phyloP scores from a whole-genome alignment of 2,797 vertebrate species.

The Macropodus opercularis region DNA sequence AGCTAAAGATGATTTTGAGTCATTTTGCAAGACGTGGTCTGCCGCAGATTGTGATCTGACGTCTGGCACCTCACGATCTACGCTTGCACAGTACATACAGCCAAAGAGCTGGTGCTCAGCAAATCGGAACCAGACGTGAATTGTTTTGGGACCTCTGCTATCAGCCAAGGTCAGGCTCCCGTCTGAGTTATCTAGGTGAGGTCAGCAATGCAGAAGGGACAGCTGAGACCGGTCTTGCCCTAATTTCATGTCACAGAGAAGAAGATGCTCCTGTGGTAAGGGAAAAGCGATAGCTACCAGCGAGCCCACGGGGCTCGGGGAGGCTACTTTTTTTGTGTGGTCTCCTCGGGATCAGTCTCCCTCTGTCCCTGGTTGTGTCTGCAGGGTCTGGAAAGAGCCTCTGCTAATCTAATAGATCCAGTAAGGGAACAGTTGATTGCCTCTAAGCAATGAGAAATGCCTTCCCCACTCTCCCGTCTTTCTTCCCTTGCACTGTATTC shows the following conservation, averaged over 20 bases:
- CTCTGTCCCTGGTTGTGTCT: constrained; percentile 49
- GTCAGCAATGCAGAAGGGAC: constrained; percentile 57
- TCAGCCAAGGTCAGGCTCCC: constrained; percentile 66
- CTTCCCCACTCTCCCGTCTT: constrained; percentile 61
- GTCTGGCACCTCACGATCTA: constrained; percentile 46
- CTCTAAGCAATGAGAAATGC: constrained; percentile 84
- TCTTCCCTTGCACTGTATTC: constrained; percentile 45
- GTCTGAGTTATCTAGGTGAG: constrained; percentile 65
- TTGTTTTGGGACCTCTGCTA: constrained; percentile 63
- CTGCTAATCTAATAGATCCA: constrained; percentile 75
- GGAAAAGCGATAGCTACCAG: constrained; percentile 17
- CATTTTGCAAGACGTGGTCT: constrained; percentile 57
- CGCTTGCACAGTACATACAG: constrained; percentile 32
- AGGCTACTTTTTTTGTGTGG: constrained; percentile 35
- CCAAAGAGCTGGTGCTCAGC: constrained; percentile 43
- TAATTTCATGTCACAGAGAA: constrained; percentile 52
- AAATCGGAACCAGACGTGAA: constrained; percentile 74
- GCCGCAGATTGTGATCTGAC: constrained; percentile 67
- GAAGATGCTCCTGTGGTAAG: constrained; percentile 57
- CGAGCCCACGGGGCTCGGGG: constrained; percentile 3
- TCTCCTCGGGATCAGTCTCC: constrained; percentile 21
- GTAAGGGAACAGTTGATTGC: constrained; percentile 80
- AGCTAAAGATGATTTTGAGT: constrained; percentile 46
- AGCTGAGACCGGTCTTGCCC: constrained; percentile 50
- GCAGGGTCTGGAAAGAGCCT: constrained; percentile 67